Conservation (phyloP, 2,797 vertebrate genomes). For the Trichosurus vulpecula region DNA sequence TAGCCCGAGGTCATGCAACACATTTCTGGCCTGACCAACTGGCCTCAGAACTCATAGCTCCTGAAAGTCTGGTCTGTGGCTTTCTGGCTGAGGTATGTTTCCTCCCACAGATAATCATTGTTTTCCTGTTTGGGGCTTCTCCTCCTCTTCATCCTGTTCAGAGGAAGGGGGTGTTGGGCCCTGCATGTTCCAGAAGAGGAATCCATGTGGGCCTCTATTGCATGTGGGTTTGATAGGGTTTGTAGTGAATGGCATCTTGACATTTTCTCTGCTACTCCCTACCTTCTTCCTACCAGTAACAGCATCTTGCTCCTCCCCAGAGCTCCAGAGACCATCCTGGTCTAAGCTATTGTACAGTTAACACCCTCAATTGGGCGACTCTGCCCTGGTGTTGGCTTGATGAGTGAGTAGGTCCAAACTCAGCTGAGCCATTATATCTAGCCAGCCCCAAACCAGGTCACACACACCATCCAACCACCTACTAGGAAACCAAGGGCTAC, state of each 20-base stretch:
- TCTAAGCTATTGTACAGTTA: neutral
- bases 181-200: neutral
- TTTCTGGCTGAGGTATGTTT: neutral
- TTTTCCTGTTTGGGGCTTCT: conserved; percentile 29
- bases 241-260: neutral
- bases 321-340: neutral
- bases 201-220: neutral
- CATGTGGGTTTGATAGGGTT: neutral
- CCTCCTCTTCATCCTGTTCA: neutral
- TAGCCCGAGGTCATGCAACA: neutral
- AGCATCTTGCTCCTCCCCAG: neutral
- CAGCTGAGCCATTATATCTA: neutral
- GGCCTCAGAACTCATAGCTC: neutral
- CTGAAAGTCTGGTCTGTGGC: neutral
- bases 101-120: neutral
- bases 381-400: neutral
- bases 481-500: neutral
- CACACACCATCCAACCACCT: neutral
- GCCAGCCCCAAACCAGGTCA: neutral
- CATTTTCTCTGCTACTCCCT: neutral
- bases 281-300: neutral
- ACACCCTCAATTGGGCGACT: neutral
- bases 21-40: neutral
- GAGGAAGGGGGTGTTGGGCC: neutral
- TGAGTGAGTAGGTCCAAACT: neutral